Percentiles rank a stretch among this genome's conserved stretches.
Conservation (phyloP, 2,113 vertebrate genomes). For the Leptocoma aspasia region DNA sequence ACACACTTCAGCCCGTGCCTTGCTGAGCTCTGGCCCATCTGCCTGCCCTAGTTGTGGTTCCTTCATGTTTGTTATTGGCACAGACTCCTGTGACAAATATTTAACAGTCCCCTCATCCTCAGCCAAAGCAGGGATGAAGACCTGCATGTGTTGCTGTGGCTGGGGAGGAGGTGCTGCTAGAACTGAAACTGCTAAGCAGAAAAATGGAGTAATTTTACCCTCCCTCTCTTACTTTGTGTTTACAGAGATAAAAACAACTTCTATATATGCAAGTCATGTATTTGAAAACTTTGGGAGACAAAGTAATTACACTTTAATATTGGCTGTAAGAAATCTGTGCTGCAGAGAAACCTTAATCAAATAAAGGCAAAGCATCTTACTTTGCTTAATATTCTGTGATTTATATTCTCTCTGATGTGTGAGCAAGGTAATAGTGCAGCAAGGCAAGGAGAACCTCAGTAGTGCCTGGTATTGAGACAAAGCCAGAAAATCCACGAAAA, state of each 20-base stretch:
- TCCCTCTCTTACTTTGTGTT: neutral
- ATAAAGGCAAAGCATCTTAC: neutral
- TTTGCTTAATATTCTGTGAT: neutral
- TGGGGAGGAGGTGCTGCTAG: neutral
- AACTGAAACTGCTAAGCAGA: neutral
- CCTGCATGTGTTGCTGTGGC: neutral
- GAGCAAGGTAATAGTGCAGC: neutral
- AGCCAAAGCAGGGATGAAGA: neutral
- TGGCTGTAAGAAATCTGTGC: neutral
- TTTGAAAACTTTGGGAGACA: neutral
- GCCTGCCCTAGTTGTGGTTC: neutral
- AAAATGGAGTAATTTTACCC: neutral
- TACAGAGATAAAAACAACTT: neutral
- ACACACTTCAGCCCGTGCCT: neutral
- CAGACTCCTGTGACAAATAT: neutral
- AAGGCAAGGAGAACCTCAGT: neutral
- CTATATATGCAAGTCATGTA: neutral
- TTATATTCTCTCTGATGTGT: neutral
- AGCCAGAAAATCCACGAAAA: neutral
- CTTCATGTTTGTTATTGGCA: neutral
- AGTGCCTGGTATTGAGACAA: neutral
- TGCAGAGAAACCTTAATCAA: neutral
- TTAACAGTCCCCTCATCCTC: neutral
- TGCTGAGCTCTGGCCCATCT: neutral
- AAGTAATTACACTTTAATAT: neutral